phyloP scores from a whole-genome alignment of 2,113 vertebrate species.

The Bostrychus sinensis region DNA sequence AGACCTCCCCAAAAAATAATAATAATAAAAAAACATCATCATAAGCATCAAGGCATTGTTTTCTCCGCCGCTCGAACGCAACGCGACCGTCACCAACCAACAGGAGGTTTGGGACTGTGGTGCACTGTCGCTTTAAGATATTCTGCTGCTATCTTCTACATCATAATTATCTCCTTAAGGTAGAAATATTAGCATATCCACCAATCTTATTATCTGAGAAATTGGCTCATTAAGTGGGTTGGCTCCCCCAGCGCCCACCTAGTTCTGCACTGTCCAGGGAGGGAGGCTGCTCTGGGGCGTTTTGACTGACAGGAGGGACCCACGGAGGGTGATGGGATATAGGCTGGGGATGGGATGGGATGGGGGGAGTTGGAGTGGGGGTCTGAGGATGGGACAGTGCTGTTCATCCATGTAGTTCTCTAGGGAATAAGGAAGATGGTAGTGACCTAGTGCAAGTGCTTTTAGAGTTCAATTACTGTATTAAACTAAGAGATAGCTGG shows the following conservation, averaged over 20 bases:
- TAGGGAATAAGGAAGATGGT: slow-evolving; percentile 11
- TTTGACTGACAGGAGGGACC: slow-evolving; percentile 81
- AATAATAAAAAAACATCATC: slow-evolving; percentile 58
- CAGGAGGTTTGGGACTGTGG: slow-evolving; percentile 68
- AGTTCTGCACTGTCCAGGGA: slow-evolving; percentile 80
- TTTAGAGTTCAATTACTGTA: slow-evolving; percentile 12
- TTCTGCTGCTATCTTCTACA: slow-evolving; percentile 83
- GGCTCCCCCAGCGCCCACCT: slow-evolving; percentile 84
- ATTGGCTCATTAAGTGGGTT: slow-evolving; percentile 86
- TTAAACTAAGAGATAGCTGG: no score
- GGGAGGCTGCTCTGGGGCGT: slow-evolving; percentile 75
- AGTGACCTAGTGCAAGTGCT: slow-evolving; percentile 27
- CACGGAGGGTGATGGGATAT: neutral
- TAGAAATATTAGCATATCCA: slow-evolving; percentile 88
- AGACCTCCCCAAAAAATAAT: slow-evolving; percentile 51
- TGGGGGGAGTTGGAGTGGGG: slow-evolving; percentile 49
- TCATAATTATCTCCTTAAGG: slow-evolving; percentile 90
- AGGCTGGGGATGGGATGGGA: neutral
- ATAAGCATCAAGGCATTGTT: slow-evolving; percentile 76
- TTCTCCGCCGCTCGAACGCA: slow-evolving; percentile 18
- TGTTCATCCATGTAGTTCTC: slow-evolving; percentile 28
- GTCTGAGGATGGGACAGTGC: slow-evolving; percentile 63
- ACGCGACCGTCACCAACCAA: slow-evolving; percentile 13
- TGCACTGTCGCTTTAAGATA: slow-evolving; percentile 83
- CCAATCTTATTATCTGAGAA: slow-evolving; percentile 88